These are phyloP conservation scores for Tetrao urogallus DNA, from an alignment of 2,113 vertebrate species.

Conservation along the genomic window DNA sequence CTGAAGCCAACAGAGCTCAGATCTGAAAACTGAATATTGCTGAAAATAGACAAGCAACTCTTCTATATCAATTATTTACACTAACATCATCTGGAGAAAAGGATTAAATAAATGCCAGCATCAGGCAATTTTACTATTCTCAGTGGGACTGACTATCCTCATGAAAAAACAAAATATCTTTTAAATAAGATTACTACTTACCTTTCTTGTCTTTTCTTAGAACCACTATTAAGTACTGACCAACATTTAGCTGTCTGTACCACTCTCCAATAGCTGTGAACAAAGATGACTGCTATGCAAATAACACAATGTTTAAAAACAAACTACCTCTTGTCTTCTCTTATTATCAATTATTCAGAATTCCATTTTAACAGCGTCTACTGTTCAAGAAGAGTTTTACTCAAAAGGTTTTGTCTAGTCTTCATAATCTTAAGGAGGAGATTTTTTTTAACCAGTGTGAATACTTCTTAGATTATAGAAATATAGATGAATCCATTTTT, in stretches of 20 bases:
- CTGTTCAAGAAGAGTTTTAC: neutral
- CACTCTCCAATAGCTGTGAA: neutral
- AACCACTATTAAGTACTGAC: neutral
- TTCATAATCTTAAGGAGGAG: neutral
- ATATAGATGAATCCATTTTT: neutral
- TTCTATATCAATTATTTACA: constrained; percentile 39
- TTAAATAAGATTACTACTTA: neutral
- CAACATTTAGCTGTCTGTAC: neutral
- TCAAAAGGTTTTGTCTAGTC: neutral
- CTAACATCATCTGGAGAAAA: neutral
- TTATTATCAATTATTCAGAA: neutral
- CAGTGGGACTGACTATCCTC: neutral
- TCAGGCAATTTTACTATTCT: neutral
- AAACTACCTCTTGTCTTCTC: neutral
- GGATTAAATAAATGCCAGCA: neutral
- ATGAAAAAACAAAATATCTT: neutral
- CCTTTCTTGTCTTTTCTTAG: neutral
- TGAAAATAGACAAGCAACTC: constrained; percentile 49
- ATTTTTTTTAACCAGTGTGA: neutral
- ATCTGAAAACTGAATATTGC: constrained; percentile 46
- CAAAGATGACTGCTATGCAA: neutral
- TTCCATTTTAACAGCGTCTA: neutral
- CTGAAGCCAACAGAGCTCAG: constrained; percentile 12
- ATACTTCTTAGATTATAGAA: constrained; percentile 12
- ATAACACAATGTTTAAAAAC: neutral